Base-by-base conservation (phyloP, 1,140 invertebrate genomes). In the Drosophila orena region DNA sequence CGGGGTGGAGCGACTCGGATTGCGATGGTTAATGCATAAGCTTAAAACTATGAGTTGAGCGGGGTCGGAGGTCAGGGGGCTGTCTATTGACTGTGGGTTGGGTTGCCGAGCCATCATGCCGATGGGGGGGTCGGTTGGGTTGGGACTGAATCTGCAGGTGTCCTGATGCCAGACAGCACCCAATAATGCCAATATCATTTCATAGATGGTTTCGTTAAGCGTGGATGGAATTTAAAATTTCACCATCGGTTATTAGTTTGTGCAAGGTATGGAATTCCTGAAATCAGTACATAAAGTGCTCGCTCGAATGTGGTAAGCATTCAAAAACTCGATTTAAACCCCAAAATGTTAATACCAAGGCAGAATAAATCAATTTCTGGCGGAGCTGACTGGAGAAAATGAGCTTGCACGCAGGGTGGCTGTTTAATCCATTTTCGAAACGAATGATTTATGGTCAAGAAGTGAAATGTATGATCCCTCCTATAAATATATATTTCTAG, bases 31-130 rank as follows among this genome's bases (percentile, higher is more conserved):
- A 65, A 65, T 65, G 59, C 62, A 65, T 64, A 65, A 65, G 68
- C 65, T 58, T 71, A 71, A 71, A 71, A 71, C 68, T 71, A 71
- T 71, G 62, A 64, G 58, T 37, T 42, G n/a, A 38, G 22, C 12
- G 61, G 60, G 57, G 40, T 37, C 14, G 58, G 34, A 47, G 15
- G 40, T 30, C 30, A 46, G 37, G 53, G 24, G 35, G 30, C 54
- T 35, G 17, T 46, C 55, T 64, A 65, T 47, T 17, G 57, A 46
- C 42, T 65, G 42, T 12, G 58, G 57, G 43, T 37, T 38, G 7
- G 58, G 24, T 30, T 27, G 61, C 44, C 24, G 49, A 30, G 43
- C 59, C 42, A 22, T 14, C 59, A 64, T 20, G 22, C 62, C 59
- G 17, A 22, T 37, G 30, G 42, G 14, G 35, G 35, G 42, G n/a